Evolutionary conservation across 2,113 vertebrate species (phyloP).

Genomic region (Dendrocopos noguchii): DNA sequence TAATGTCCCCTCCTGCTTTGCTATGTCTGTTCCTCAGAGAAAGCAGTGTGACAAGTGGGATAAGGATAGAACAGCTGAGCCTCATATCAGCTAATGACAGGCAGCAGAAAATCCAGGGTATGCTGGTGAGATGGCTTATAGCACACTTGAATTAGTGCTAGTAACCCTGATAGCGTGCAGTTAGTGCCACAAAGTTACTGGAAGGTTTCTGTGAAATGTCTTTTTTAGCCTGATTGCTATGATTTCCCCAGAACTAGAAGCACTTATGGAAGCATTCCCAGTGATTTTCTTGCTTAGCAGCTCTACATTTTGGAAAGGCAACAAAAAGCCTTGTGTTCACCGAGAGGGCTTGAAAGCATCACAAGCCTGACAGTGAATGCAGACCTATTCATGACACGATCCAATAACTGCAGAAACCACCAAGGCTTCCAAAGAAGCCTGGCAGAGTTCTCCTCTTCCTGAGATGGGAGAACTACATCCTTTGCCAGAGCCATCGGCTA

Average conservation of each 20-base stretch:
- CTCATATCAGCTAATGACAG: not conserved
- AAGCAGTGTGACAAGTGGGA: not conserved
- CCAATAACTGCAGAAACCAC: not conserved
- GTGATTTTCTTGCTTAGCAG: not conserved
- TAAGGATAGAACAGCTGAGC: not conserved
- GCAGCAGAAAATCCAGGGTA: not conserved
- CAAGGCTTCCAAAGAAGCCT: not conserved
- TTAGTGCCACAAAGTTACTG: not conserved
- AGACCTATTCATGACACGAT: not conserved
- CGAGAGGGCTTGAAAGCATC: conserved; percentile 4
- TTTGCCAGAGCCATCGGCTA: not conserved
- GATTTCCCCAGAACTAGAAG: not conserved
- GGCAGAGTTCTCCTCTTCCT: not conserved
- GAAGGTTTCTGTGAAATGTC: not conserved
- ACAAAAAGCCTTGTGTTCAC: conserved; percentile 1
- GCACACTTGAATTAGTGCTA: not conserved
- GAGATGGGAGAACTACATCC: not conserved
- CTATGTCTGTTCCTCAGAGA: not conserved
- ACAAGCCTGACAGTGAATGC: not conserved
- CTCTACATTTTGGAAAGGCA: not conserved
- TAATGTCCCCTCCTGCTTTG: not conserved
- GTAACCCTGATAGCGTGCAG: not conserved
- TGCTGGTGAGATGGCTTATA: not conserved
- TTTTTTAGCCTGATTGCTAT: not conserved
- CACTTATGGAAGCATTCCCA: not conserved